These are phyloP conservation scores for Heliconius ethilla DNA, from an alignment of 2,888 invertebrate species.

Conservation along the genomic window DNA sequence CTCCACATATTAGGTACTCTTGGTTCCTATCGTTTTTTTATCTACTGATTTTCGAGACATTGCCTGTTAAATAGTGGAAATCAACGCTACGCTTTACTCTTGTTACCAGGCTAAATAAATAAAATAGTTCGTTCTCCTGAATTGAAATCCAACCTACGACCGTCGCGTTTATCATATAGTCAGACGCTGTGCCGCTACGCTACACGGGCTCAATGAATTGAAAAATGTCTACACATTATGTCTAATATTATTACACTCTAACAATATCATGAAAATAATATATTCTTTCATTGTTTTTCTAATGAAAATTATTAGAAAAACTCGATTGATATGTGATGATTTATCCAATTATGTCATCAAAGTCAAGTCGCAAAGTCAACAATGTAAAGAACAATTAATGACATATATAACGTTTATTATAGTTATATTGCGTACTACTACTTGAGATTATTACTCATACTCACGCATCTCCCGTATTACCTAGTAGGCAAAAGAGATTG, in stretches of 20 bases:
- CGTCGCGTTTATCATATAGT: neutral
- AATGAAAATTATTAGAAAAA: neutral
- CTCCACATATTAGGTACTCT: no score
- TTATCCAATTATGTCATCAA: conserved; percentile 13
- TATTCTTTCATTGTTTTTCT: neutral
- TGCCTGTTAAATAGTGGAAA: no score
- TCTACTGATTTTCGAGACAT: no score
- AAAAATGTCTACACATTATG: neutral
- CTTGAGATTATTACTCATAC: neutral
- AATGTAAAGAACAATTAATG: conserved; percentile 6
- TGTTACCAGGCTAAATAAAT: neutral
- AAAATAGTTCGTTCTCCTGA: neutral
- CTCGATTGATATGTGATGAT: neutral
- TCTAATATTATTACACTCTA: neutral
- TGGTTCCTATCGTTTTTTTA: no score
- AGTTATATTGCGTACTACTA: neutral
- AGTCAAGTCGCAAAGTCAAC: neutral
- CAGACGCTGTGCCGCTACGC: neutral
- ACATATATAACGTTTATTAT: neutral
- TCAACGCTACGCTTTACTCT: no score
- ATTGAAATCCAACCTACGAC: neutral
- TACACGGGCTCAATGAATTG: neutral
- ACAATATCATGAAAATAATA: neutral
- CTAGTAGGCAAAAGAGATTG: neutral
- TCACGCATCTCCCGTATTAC: neutral